Percentiles rank a stretch among this genome's conserved stretches.
Evolutionary conservation across 2,888 invertebrate genomes (phyloP).

Genomic region (Mythimna pallens): DNA sequence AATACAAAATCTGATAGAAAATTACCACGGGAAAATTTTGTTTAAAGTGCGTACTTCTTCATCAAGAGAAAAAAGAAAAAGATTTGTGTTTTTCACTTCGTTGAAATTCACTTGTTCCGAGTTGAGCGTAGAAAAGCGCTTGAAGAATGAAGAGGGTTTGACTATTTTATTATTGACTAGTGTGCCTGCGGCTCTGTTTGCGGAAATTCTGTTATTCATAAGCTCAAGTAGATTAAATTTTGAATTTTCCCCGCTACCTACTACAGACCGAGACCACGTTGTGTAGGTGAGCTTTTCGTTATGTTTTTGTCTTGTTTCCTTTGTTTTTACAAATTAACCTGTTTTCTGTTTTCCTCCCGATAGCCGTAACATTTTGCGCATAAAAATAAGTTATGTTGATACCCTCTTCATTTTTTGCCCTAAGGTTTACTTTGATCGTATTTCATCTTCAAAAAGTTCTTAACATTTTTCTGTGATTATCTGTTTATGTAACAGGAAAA

Average conservation of each 20-base stretch:
- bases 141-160: constrained; percentile 59
- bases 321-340: constrained; percentile 34
- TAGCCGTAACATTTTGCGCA: constrained; percentile 7
- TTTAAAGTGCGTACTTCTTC: constrained; percentile 60
- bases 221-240: constrained; percentile 55
- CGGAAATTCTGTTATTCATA: constrained; percentile 47
- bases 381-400: background rate
- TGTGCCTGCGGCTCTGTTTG: constrained; percentile 46
- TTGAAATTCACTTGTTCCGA: constrained; percentile 73
- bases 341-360: constrained; percentile 11
- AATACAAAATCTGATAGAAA: constrained; percentile 26
- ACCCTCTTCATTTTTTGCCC: background rate
- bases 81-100: constrained; percentile 71
- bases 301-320: constrained; percentile 21
- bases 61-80: constrained; percentile 64
- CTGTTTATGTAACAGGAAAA: constrained; percentile 8
- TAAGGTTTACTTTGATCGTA: constrained; percentile 19
- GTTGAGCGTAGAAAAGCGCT: constrained; percentile 62
- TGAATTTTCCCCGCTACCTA: constrained; percentile 28
- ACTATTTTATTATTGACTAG: constrained; percentile 65
- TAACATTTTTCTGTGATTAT: constrained; percentile 28
- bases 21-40: constrained; percentile 57
- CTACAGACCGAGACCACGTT: constrained; percentile 5
- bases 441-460: constrained; percentile 25
- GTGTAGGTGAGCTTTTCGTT: constrained; percentile 25